Conservation (phyloP, 2,888 invertebrate species). For the Rhorus exstirpatorius region DNA sequence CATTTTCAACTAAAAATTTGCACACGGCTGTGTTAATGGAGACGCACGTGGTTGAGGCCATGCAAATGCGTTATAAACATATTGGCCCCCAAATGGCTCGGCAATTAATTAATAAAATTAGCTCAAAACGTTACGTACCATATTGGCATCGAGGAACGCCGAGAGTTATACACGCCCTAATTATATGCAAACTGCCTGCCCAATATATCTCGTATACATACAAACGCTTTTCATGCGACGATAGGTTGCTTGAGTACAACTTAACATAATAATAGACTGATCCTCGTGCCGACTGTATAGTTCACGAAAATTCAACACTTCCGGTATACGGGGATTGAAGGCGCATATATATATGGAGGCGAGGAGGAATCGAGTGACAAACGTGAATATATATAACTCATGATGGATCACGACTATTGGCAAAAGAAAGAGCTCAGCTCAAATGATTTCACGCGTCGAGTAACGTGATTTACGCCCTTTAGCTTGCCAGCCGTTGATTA, state of each 20-base stretch:
- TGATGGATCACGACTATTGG: not conserved
- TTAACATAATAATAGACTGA: too few relatives aligned
- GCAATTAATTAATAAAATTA: conserved; percentile 73
- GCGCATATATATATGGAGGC: too few relatives aligned
- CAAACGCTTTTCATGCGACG: conserved; percentile 27
- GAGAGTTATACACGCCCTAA: conserved; percentile 41
- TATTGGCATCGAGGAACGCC: conserved; percentile 49
- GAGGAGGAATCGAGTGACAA: conserved; percentile 29
- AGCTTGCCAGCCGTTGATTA: not conserved
- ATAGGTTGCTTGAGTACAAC: not conserved
- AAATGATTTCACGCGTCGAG: not conserved
- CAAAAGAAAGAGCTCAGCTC: not conserved
- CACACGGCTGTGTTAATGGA: not conserved
- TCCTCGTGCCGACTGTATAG: too few relatives aligned
- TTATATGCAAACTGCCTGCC: conserved; percentile 28
- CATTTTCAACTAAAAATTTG: too few relatives aligned
- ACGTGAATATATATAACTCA: conserved; percentile 11
- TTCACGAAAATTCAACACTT: conserved; percentile 55
- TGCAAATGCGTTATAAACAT: not conserved
- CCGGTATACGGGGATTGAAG: too few relatives aligned
- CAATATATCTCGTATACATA: not conserved
- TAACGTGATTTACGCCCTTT: not conserved
- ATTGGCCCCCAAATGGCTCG: not conserved
- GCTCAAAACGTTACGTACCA: conserved; percentile 62
- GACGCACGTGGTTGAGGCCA: not conserved